phyloP scores from a whole-genome alignment of 2,113 vertebrate species.

The Prietella phreatophila region DNA sequence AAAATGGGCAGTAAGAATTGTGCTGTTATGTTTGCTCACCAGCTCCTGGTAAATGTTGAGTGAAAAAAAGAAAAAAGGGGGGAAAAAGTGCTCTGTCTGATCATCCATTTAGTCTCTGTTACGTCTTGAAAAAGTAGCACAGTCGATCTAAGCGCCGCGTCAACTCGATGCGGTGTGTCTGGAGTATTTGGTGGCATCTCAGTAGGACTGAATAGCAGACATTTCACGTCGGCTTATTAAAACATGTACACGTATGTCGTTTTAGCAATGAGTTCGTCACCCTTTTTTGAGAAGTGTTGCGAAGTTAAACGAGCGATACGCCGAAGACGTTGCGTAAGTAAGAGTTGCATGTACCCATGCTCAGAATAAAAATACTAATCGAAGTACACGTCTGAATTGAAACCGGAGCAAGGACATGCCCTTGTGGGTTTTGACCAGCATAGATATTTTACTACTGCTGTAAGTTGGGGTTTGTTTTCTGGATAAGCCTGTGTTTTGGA shows the following conservation, averaged over 20 bases:
- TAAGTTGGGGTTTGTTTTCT: constrained; percentile 78
- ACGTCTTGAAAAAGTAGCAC: neutral
- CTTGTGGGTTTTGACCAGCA: constrained; percentile 58
- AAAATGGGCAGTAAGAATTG: constrained; percentile 59
- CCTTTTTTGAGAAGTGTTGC: constrained; percentile 31
- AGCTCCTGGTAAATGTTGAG: constrained; percentile 44
- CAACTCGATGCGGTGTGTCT: neutral
- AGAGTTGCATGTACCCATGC: neutral
- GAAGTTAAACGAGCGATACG: constrained; percentile 29
- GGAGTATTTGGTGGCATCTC: neutral
- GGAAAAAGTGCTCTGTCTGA: constrained; percentile 24
- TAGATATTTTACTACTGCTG: constrained; percentile 70
- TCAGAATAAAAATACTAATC: neutral
- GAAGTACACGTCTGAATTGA: constrained; percentile 45
- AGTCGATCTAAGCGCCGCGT: neutral
- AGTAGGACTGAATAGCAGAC: neutral
- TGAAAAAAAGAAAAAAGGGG: neutral
- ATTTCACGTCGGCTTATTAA: constrained; percentile 15
- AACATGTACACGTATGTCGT: neutral
- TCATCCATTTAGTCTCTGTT: neutral
- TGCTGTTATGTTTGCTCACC: constrained; percentile 49
- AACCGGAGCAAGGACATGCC: constrained; percentile 43
- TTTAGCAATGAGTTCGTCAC: constrained; percentile 35
- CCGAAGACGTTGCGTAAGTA: neutral
- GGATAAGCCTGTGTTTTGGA: constrained; percentile 65